Percentiles rank a stretch among this genome's conserved stretches.
Conservation (phyloP, 2,888 invertebrate species). For the Ormia ochracea region DNA sequence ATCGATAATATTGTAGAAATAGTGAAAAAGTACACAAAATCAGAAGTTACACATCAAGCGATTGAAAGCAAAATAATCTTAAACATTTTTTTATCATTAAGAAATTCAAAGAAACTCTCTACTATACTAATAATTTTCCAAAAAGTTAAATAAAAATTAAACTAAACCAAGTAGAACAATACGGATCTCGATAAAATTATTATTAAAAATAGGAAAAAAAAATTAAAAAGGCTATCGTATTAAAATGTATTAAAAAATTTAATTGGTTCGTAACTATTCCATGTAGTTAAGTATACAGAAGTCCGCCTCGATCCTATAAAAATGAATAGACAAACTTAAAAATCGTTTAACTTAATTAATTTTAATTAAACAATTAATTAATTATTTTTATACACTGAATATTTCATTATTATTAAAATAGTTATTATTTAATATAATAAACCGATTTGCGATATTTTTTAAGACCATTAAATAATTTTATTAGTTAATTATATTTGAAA, state of each 20-base stretch:
- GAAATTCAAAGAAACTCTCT: not conserved
- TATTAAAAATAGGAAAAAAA: not conserved
- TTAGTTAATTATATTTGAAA: not conserved
- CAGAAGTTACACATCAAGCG: not conserved
- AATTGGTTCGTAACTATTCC: too few relatives aligned
- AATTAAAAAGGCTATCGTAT: constrained; percentile 15
- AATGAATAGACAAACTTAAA: not conserved
- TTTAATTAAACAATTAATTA: not conserved
- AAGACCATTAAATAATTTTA: not conserved
- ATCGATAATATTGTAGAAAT: constrained; percentile 37
- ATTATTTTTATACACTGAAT: too few relatives aligned
- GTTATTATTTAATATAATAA: too few relatives aligned
- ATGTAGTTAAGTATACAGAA: too few relatives aligned
- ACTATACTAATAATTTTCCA: not conserved
- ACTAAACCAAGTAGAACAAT: too few relatives aligned
- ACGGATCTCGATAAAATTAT: constrained; percentile 30
- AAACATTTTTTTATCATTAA: not conserved
- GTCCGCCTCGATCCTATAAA: constrained; percentile 31
- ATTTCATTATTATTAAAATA: too few relatives aligned
- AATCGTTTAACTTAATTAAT: too few relatives aligned
- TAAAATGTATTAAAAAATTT: not conserved
- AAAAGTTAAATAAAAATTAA: not conserved
- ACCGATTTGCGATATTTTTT: not conserved
- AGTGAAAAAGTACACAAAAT: constrained; percentile 24
- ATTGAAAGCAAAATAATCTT: not conserved